Base-by-base conservation (phyloP, 1,140 invertebrate genomes). In the Lepidotrigona ventralis region DNA sequence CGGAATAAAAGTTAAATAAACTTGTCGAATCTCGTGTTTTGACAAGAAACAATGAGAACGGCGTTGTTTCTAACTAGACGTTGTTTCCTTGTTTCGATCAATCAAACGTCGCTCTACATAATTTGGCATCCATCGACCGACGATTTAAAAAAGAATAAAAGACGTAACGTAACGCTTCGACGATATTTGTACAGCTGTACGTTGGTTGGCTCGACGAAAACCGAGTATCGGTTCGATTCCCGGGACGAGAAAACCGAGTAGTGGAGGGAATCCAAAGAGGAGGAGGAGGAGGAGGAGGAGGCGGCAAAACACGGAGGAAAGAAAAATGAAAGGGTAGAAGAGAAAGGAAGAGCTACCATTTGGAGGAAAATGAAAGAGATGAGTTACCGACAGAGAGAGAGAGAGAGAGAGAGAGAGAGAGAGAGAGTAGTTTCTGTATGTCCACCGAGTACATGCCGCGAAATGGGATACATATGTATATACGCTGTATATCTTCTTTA, bases 401-500 rank as follows among this genome's bases (percentile, higher is more conserved):
- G 33, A 33, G 58, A 23, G 33, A 76, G 58, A 17, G 63, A 39
- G 39, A 46, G 46, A 63, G 58, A 23, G 58, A 58, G n/a, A 12
- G 71, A 21, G 33, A 76, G 58, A 19, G 68, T 51, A 78, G 90
- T 93, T 92, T 92, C 91, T 91, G 5, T n/a, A 86, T 86, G 90
- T 91, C 83, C 89, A 90, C 88, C 89, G 83, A 88, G 90, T 93
- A 92, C 91, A 91, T 93, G 90, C 89, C 86, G 91, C 88, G 90
- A 91, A 93, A 93, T 93, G 90, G 92, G 91, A 92, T 91, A 76
- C 73, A 63, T 74, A 93, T 91, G 90, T 90, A 89, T 82, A 83
- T 90, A 90, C 82, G 90, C 90, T 91, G 91, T 93, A 93, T 93
- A 93, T 93, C 91, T 93, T 92, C 92, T 93, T 93, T 93, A 93